Base-by-base conservation (phyloP, 2,888 invertebrate species). In the Aplocera efformata region DNA sequence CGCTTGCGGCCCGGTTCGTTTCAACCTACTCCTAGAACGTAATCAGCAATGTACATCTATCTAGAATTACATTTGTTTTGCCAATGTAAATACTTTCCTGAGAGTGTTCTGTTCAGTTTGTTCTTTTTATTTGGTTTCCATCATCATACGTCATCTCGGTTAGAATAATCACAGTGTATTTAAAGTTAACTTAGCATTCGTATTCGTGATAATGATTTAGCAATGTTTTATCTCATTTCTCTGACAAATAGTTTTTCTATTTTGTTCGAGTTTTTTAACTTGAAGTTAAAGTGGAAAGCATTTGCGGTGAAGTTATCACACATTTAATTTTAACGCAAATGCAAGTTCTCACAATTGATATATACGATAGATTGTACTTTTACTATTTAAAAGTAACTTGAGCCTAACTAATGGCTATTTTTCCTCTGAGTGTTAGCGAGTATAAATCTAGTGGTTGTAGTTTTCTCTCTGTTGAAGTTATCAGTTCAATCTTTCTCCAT, bases 1-100 rank as follows among this genome's bases (percentile, higher is more conserved):
- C 56, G 78, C 75, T 73, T 74, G 67, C 65, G 52, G 62, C 47
- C 62, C 46, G 48, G 48, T 30, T 32, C 48, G 42, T 37, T 21
- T 38, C 47, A 9, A 30, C 9, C 20, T 50, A 50, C 44, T 53
- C 59, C 57, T 54, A 55, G 48, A 45, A 50, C 48, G 57, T 53
- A 56, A 51, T 53, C 63, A 51, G 65, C 58, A 58, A 44, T 65
- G 59, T 66, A 67, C 46, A 42, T 33, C 23, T 38, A 42, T 34
- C 35, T 62, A 66, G 57, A 54, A 40, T 61, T 56, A 45, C 46
- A 41, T 53, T 60, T 61, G 51, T 35, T 63, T 64, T 64, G 67
- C 62, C 42, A 28, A 24, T 29, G 37, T 50, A 42, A 32, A 21
- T 44, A 47, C 30, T 21, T 50, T 44, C 48, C 50, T 20, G 36